Conservation (phyloP, 1,140 invertebrate species). For the Diabrotica virgifera region DNA sequence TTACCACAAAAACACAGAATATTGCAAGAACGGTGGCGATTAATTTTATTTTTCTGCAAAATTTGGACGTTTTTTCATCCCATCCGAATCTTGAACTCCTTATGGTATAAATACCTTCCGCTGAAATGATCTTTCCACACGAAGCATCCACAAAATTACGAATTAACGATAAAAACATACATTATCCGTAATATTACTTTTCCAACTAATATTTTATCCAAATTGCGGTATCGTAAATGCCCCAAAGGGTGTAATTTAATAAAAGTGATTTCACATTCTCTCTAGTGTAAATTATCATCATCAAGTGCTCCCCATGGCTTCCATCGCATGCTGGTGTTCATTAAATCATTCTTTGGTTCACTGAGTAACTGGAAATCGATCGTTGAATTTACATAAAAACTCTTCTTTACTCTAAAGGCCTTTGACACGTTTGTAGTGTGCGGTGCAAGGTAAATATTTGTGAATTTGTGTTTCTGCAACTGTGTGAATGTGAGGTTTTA, state of each 20-base stretch:
- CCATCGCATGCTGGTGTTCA: background rate
- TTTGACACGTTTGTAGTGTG: background rate
- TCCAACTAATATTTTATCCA: too few species aligned
- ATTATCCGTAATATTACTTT: too few species aligned
- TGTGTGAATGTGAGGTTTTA: too few species aligned
- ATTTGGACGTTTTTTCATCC: too few species aligned
- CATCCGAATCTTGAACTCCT: too few species aligned
- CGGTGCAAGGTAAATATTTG: background rate
- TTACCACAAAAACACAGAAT: too few species aligned
- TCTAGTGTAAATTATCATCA: slow-evolving; percentile 3
- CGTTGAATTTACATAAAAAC: background rate
- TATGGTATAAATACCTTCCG: too few species aligned
- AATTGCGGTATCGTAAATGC: background rate
- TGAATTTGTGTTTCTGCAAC: background rate
- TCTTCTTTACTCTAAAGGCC: background rate
- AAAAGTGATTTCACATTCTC: slow-evolving; percentile 1
- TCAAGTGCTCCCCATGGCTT: background rate
- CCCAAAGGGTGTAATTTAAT: background rate
- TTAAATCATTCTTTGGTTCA: slow-evolving; percentile 3
- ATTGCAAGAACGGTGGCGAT: too few species aligned
- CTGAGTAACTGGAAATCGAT: background rate
- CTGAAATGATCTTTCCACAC: too few species aligned
- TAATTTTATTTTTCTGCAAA: too few species aligned
- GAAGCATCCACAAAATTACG: too few species aligned
- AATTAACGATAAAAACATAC: too few species aligned